Percentiles rank a stretch among this genome's conserved stretches.
Conservation (phyloP, 2,113 vertebrate species). For the Istiophorus platypterus region DNA sequence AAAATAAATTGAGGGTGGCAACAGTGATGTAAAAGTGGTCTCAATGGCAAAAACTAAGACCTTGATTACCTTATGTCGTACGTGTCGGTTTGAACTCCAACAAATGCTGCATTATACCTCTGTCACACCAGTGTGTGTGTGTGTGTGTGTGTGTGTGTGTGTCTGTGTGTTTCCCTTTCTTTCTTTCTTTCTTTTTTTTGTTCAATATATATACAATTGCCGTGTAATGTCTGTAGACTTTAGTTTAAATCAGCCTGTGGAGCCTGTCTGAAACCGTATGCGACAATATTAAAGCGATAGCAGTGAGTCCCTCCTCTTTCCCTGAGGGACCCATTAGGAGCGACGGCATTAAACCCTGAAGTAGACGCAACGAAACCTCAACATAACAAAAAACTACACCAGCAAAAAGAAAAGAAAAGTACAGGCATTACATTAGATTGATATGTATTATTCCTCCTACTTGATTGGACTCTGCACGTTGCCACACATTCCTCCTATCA, state of each 20-base stretch:
- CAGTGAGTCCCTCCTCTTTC: slow-evolving; percentile 42
- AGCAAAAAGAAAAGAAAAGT: background rate
- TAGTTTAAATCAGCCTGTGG: slow-evolving; percentile 7
- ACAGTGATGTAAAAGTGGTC: background rate
- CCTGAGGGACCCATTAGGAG: slow-evolving; percentile 34
- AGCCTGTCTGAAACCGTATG: slow-evolving; percentile 40
- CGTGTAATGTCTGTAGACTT: background rate
- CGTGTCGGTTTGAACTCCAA: background rate
- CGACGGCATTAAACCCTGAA: background rate
- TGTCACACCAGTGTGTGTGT: too few species aligned
- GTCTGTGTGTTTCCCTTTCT: too few species aligned
- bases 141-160: too few species aligned
- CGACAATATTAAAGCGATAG: slow-evolving; percentile 42
- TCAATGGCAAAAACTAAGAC: too few species aligned
- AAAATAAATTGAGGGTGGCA: background rate
- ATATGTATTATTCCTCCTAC: background rate
- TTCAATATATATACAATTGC: too few species aligned
- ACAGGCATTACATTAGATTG: background rate
- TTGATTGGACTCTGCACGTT: background rate
- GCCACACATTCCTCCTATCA: slow-evolving; percentile 7
- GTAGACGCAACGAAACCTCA: slow-evolving; percentile 26
- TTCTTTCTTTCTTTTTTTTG: too few species aligned
- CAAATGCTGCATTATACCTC: too few species aligned
- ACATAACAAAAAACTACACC: background rate
- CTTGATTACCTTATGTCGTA: background rate